Evolutionary conservation across 2,113 vertebrate species (phyloP).

Genomic region (Bombycilla garrulus): DNA sequence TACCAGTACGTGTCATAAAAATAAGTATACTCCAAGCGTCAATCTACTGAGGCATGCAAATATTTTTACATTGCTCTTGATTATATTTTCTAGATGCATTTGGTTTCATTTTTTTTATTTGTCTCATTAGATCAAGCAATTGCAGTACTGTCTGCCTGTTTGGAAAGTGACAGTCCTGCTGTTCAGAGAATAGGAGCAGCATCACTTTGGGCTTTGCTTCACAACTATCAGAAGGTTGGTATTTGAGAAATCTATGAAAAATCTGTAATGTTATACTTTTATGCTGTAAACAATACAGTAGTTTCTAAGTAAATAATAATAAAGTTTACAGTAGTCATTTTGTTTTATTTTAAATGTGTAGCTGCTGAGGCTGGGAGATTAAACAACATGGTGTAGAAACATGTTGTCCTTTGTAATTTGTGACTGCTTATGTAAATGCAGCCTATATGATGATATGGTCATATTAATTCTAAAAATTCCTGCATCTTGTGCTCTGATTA

Average conservation of each 20-base stretch:
- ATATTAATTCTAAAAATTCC: not conserved
- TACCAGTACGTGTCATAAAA: not conserved
- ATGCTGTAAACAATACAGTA: not conserved
- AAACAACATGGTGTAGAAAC: not conserved
- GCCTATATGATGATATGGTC: not conserved
- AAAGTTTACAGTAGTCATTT: not conserved
- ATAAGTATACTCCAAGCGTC: not conserved
- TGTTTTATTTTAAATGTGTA: not conserved
- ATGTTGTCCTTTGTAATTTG: not conserved
- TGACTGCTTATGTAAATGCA: not conserved
- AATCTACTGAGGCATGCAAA: not conserved
- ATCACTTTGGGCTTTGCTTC: constrained; percentile 90
- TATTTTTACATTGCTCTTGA: not conserved
- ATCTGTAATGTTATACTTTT: not conserved
- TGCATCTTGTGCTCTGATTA: not conserved
- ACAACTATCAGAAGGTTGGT: constrained; percentile 93
- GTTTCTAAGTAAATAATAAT: not conserved
- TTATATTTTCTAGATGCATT: not conserved
- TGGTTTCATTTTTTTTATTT: not conserved
- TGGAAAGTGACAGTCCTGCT: constrained; percentile 79
- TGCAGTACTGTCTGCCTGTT: constrained; percentile 76
- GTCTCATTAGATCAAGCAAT: constrained; percentile 82
- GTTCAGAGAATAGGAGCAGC: constrained; percentile 85
- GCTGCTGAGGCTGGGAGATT: not conserved
- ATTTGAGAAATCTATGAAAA: not conserved